Evolutionary conservation across 2,113 vertebrate genomes (phyloP).

Genomic region (Galbula dea): DNA sequence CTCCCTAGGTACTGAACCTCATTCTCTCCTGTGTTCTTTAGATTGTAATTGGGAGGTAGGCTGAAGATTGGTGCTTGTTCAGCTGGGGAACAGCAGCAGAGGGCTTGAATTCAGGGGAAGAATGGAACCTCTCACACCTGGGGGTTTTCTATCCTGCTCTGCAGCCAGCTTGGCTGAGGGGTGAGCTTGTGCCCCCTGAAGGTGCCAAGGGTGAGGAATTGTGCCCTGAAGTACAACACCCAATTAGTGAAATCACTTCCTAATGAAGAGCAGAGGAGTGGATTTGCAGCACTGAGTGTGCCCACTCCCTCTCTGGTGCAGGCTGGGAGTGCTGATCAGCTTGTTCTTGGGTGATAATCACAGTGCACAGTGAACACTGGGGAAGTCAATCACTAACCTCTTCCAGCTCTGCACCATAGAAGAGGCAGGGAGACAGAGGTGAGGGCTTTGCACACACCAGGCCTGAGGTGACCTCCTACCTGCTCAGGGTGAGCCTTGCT

Average conservation of each 20-base stretch:
- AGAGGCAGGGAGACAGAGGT: background rate
- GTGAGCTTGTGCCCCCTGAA: background rate
- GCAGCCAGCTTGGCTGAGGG: background rate
- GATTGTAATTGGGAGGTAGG: background rate
- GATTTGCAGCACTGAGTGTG: background rate
- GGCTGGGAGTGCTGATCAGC: background rate
- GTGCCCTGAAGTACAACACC: background rate
- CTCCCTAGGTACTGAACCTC: background rate
- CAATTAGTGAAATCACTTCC: slow-evolving; percentile 39
- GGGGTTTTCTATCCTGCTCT: background rate
- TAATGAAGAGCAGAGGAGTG: slow-evolving; percentile 43
- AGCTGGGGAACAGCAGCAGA: background rate
- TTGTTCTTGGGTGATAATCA: slow-evolving; percentile 7
- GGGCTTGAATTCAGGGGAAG: background rate
- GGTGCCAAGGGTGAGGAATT: slow-evolving; percentile 11
- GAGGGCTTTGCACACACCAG: background rate
- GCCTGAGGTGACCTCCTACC: background rate
- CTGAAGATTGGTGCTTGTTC: background rate
- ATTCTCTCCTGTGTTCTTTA: background rate
- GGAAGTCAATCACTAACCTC: background rate
- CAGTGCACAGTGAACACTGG: background rate
- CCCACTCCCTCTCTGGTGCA: background rate
- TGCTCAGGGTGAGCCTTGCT: background rate
- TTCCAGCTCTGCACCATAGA: background rate
- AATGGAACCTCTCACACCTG: background rate